phyloP scores from a whole-genome alignment of 2,888 invertebrate species.

The Ormyrus nitidulus region DNA sequence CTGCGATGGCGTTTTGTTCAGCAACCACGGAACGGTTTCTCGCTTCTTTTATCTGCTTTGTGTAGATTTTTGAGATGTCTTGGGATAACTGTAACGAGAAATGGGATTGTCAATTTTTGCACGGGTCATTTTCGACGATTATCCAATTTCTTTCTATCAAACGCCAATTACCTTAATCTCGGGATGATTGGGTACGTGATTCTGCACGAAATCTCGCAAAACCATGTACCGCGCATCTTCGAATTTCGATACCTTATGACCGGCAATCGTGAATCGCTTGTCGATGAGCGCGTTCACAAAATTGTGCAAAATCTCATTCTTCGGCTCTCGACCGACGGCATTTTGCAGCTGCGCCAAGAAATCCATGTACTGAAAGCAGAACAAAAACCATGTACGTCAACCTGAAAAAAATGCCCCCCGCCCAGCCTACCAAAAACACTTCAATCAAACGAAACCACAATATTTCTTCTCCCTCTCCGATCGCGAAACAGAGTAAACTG shows the following conservation, averaged over 20 bases:
- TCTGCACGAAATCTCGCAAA: conserved; percentile 63
- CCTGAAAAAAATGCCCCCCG: too few relatives aligned
- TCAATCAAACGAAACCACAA: too few relatives aligned
- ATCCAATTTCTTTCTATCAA: neutral
- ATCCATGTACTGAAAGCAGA: conserved; percentile 63
- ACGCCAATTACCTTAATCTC: conserved; percentile 61
- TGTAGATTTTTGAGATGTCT: conserved; percentile 59
- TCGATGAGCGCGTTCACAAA: conserved; percentile 60
- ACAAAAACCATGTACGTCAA: too few relatives aligned
- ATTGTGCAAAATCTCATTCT: conserved; percentile 61
- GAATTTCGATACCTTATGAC: conserved; percentile 62
- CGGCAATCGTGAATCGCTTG: conserved; percentile 61
- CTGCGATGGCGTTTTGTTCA: conserved; percentile 65
- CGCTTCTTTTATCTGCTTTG: conserved; percentile 58
- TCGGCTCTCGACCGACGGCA: conserved; percentile 63
- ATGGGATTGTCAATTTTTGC: neutral
- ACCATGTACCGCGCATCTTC: conserved; percentile 65
- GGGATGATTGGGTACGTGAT: conserved; percentile 62
- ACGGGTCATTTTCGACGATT: neutral
- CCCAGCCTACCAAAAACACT: too few relatives aligned
- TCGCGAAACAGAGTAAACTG: too few relatives aligned
- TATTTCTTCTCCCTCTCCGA: too few relatives aligned
- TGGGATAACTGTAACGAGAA: conserved; percentile 62
- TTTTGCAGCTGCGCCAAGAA: conserved; percentile 64
- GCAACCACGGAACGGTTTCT: conserved; percentile 60